Evolutionary conservation across 2,797 vertebrate species (phyloP).

Genomic region (Periophthalmus magnuspinnatus): DNA sequence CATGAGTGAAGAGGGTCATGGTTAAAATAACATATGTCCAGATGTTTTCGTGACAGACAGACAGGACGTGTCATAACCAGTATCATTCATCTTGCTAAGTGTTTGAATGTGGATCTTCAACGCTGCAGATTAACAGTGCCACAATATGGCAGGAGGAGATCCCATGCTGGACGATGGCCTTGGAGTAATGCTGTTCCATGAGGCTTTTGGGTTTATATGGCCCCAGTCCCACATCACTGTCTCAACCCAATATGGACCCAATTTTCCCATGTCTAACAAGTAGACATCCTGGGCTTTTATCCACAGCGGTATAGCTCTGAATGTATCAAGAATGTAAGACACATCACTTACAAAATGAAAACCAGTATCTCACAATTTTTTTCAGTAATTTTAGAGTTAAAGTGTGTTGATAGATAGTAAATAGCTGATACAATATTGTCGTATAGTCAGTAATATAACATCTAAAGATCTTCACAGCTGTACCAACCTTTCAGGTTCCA

Average conservation of each 20-base stretch:
- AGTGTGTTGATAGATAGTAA: not conserved
- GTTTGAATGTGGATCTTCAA: slow-evolving; percentile 57
- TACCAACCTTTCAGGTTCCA: too few species aligned
- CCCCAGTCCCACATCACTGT: slow-evolving; percentile 50
- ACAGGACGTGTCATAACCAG: slow-evolving; percentile 44
- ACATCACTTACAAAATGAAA: slow-evolving; percentile 27
- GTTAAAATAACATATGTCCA: slow-evolving; percentile 38
- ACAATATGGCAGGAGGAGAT: slow-evolving; percentile 58
- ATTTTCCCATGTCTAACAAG: slow-evolving; percentile 60
- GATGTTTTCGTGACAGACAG: slow-evolving; percentile 55
- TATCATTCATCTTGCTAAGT: slow-evolving; percentile 61
- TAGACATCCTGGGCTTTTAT: slow-evolving; percentile 37
- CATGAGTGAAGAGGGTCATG: slow-evolving; percentile 48
- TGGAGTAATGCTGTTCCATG: slow-evolving; percentile 67
- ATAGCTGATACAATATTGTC: not conserved
- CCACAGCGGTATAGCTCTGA: slow-evolving; percentile 35
- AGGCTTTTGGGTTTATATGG: slow-evolving; percentile 60
- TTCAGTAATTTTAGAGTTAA: not conserved
- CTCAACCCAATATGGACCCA: slow-evolving; percentile 54
- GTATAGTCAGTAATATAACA: not conserved
- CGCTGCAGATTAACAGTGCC: slow-evolving; percentile 61
- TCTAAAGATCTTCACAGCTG: not conserved
- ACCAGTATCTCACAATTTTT: slow-evolving; percentile 1
- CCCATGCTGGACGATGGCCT: slow-evolving; percentile 52
- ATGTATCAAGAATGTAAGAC: slow-evolving; percentile 30